Base-by-base conservation (phyloP, 2,888 invertebrate species). In the Anagyrus pseudococci region DNA sequence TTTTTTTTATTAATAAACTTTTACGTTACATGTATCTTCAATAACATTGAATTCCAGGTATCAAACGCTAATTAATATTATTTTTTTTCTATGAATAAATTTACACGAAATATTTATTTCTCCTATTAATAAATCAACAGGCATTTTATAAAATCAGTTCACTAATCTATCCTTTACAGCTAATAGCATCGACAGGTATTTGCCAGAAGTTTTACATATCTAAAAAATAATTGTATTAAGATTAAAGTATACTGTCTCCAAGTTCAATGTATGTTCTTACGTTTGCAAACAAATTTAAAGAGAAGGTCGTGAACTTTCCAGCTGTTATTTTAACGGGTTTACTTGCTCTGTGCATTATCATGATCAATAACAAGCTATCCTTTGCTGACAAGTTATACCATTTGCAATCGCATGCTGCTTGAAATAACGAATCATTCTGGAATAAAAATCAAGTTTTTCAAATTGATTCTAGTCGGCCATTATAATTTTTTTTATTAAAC, bases 51-150 rank as follows among this genome's bases (percentile, higher is more conserved):
- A n/a, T n/a, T n/a, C n/a, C n/a, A n/a, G n/a, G n/a, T n/a, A n/a
- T n/a, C n/a, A n/a, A n/a, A n/a, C n/a, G n/a, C n/a, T n/a, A n/a
- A n/a, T n/a, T n/a, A n/a, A n/a, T 29, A 29, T 10, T 7, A 7
- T 29, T 4, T 29, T n/a, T 29, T 29, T 29, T 7, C 56, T 10
- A 40, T 15, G 64, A 54, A 23, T 1, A 47, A 26, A 23, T 68
- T 70, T 33, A 70, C 70, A 0, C 71, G 72, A 69, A 70, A 72
- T 1, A 67, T 65, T 4, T 72, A 71, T 0, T 72, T 41, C 6
- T 68, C 29, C 15, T 63, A 40, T 22, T 72, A 43, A 37, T 19
- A 47, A 15, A 19, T 13, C 10, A 7, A 4, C 4, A n/a, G n/a
- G n/a, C n/a, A n/a, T n/a, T n/a, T n/a, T n/a, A n/a, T n/a, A n/a